These are phyloP conservation scores for Armadillidium nasatum DNA, from an alignment of 1,140 invertebrate species.

Conservation along the genomic window DNA sequence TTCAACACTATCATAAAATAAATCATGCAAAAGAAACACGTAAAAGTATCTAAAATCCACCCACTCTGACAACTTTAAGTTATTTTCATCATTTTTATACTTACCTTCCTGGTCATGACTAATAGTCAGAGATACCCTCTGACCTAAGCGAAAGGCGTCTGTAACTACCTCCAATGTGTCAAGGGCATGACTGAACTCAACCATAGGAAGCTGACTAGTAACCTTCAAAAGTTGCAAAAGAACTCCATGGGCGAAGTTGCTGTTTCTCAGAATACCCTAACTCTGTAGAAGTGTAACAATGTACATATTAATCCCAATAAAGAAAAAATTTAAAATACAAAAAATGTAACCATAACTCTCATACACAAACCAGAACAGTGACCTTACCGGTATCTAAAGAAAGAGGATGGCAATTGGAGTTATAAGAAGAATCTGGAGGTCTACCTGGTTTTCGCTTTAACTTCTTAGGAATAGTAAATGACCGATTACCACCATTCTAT, in stretches of 20 bases:
- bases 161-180: constrained; percentile 39
- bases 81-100: too few species aligned
- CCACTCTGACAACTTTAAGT: too few species aligned
- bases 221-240: constrained; percentile 36
- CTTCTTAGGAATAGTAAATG: background rate
- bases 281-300: constrained; percentile 22
- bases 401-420: background rate
- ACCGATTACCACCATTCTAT: background rate
- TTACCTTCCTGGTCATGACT: background rate
- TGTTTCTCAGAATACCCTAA: constrained; percentile 37
- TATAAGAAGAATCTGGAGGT: background rate
- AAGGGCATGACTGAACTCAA: constrained; percentile 42
- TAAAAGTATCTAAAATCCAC: too few species aligned
- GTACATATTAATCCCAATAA: background rate
- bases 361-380: background rate
- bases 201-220: constrained; percentile 42
- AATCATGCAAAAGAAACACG: too few species aligned
- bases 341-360: background rate
- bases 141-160: constrained; percentile 39
- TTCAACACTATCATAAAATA: too few species aligned
- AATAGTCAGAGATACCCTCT: constrained; percentile 37
- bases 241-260: constrained; percentile 38
- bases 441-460: background rate
- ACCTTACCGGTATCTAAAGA: background rate
- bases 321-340: background rate